Conservation (phyloP, 2,113 vertebrate species). For the Dinomys branickii region DNA sequence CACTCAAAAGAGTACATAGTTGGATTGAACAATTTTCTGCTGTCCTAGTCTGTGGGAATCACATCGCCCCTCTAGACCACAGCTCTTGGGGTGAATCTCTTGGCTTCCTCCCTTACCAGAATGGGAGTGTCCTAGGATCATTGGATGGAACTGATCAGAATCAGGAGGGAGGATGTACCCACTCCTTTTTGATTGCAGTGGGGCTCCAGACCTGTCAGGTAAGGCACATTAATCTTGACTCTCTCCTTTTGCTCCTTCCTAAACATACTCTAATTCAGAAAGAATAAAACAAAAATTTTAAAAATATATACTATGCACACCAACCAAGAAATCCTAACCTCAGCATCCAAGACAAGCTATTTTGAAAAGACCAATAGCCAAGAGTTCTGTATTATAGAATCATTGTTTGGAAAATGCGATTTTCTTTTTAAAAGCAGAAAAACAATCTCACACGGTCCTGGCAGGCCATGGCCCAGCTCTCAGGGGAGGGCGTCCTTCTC, state of each 20-base stretch:
- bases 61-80: not conserved
- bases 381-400: constrained; percentile 69
- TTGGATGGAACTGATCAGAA: not conserved
- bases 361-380: constrained; percentile 74
- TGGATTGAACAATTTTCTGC: not conserved
- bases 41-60: not conserved
- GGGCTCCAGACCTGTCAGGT: not conserved
- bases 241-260: constrained; percentile 35
- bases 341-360: constrained; percentile 69
- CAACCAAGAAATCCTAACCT: constrained; percentile 63
- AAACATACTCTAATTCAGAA: constrained; percentile 56
- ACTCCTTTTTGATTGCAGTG: not conserved
- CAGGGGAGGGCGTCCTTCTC: constrained; percentile 70
- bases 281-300: not conserved
- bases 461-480: constrained; percentile 70
- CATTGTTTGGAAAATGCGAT: constrained; percentile 78
- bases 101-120: not conserved
- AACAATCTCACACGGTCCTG: constrained; percentile 57
- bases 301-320: not conserved
- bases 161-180: rapidly evolving
- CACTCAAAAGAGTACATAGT: not conserved
- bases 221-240: not conserved
- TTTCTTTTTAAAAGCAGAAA: constrained; percentile 79
- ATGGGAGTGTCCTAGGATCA: not conserved
- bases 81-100: not conserved